These are phyloP conservation scores for Epinephelus fuscoguttatus DNA, from an alignment of 2,113 vertebrate genomes.

Conservation along the genomic window DNA sequence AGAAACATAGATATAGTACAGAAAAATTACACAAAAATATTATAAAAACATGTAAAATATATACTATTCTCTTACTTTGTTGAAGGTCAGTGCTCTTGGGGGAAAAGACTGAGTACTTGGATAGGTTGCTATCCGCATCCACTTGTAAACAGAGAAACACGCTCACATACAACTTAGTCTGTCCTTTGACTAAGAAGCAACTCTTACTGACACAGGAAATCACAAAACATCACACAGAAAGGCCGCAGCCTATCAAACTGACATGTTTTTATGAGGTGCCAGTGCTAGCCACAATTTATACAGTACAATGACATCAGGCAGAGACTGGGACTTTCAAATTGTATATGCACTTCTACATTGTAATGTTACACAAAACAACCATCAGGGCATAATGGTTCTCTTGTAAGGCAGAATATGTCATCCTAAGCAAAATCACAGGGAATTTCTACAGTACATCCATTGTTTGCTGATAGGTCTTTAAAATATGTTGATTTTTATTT, in stretches of 20 bases:
- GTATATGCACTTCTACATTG: not conserved
- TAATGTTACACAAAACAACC: not conserved
- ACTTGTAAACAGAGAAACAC: not conserved
- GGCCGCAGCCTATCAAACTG: not conserved
- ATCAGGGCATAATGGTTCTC: not conserved
- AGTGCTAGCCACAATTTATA: not conserved
- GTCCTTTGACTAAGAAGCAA: not conserved
- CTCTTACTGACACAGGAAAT: not conserved
- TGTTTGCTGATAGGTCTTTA: not conserved
- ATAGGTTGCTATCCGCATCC: too few relatives aligned
- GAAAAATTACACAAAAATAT: too few relatives aligned
- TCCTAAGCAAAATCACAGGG: not conserved
- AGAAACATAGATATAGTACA: too few relatives aligned
- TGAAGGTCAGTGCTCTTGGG: not conserved
- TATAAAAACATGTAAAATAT: too few relatives aligned
- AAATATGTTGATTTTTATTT: not conserved
- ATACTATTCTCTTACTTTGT: not conserved
- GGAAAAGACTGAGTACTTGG: not conserved
- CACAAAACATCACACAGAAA: not conserved
- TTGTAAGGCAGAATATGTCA: not conserved
- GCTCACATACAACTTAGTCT: not conserved
- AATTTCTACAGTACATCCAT: not conserved
- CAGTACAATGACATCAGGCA: not conserved
- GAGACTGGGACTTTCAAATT: not conserved
- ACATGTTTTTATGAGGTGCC: not conserved